Conservation (phyloP, 2,888 invertebrate genomes). For the Creontiades dilutus region DNA sequence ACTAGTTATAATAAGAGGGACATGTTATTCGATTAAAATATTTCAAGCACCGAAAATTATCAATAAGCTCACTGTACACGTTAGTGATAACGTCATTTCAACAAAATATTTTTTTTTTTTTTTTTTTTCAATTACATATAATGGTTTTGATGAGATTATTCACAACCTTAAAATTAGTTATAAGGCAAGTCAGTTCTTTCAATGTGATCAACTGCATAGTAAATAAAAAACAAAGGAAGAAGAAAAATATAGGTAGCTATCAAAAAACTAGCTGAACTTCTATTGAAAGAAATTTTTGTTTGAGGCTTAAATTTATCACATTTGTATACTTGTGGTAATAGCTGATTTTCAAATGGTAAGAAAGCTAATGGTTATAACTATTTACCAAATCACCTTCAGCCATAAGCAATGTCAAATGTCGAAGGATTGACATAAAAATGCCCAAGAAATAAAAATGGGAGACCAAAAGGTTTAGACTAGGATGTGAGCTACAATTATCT, state of each 20-base stretch:
- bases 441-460: no score
- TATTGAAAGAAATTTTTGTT: neutral
- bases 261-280: neutral
- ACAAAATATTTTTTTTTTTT: neutral
- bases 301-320: no score
- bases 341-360: neutral
- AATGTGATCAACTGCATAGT: neutral
- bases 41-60: conserved; percentile 9
- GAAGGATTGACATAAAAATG: no score
- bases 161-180: conserved; percentile 40
- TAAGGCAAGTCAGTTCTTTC: conserved; percentile 45
- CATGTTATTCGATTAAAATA: neutral
- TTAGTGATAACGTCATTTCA: neutral
- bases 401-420: no score
- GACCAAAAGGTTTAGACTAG: no score
- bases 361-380: neutral
- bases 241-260: neutral
- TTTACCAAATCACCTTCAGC: no score
- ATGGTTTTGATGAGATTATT: neutral
- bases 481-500: no score
- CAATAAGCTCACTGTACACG: neutral
- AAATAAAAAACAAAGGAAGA: no score
- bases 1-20: no score
- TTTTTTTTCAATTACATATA: neutral
- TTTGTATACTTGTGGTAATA: neutral